Evolutionary conservation across 2,797 vertebrate genomes (phyloP).

Genomic region (Carcharodon carcharias): DNA sequence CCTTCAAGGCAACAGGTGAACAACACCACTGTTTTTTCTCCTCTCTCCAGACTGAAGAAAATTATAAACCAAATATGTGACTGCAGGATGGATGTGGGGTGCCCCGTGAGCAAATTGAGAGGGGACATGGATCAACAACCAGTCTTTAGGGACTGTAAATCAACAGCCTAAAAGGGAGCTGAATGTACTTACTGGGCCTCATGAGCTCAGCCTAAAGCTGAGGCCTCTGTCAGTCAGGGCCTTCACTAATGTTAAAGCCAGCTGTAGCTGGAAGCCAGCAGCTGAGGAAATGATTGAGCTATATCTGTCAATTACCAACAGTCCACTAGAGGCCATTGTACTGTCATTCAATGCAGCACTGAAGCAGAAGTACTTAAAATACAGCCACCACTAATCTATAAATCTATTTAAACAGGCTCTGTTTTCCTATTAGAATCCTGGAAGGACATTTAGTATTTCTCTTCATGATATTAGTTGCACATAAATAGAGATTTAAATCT

Average conservation of each 20-base stretch:
- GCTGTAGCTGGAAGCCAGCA: constrained; percentile 61
- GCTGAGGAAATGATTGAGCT: constrained; percentile 67
- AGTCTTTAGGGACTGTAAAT: constrained; percentile 71
- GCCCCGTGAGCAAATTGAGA: constrained; percentile 71
- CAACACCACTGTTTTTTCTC: constrained; percentile 57
- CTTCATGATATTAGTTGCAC: not conserved
- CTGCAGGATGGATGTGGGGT: constrained; percentile 70
- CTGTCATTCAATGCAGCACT: constrained; percentile 46
- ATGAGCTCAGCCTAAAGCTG: constrained; percentile 66
- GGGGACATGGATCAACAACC: constrained; percentile 70
- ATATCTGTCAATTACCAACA: constrained; percentile 67
- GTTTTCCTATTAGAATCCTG: not conserved
- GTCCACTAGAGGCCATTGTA: constrained; percentile 77
- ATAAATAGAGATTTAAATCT: not conserved
- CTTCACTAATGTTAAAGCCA: constrained; percentile 71
- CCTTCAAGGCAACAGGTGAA: constrained; percentile 72
- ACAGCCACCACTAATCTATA: constrained; percentile 6
- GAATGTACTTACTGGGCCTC: constrained; percentile 68
- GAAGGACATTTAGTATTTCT: not conserved
- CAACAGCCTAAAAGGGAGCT: constrained; percentile 71
- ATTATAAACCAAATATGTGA: constrained; percentile 81
- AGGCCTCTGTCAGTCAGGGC: constrained; percentile 69
- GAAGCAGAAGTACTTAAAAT: not conserved
- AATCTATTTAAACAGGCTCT: constrained; percentile 14
- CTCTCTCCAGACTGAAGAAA: constrained; percentile 63